Conservation (phyloP, 2,888 invertebrate genomes). For the Lasioglossum lativentre region DNA sequence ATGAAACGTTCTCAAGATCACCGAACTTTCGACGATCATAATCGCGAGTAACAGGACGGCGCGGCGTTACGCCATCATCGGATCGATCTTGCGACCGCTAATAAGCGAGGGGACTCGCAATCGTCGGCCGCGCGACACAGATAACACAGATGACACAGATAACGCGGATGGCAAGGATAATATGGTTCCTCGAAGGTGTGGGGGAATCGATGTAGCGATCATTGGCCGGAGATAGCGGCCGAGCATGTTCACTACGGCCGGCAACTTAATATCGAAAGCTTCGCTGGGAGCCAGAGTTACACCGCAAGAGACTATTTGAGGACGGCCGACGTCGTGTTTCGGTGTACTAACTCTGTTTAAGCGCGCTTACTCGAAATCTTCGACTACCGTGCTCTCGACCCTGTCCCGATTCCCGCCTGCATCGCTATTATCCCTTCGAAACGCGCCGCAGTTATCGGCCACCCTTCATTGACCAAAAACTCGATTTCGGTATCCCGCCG, state of each 20-base stretch:
- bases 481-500: neutral
- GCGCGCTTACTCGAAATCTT: constrained; percentile 45
- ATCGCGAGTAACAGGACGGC: neutral
- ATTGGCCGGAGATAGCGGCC: constrained; percentile 19
- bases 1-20: neutral
- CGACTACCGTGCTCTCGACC: neutral
- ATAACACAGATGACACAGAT: neutral
- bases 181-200: neutral
- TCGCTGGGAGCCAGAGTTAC: constrained; percentile 13
- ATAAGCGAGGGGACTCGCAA: constrained; percentile 41
- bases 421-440: constrained; percentile 11
- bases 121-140: neutral
- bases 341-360: constrained; percentile 23
- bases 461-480: neutral
- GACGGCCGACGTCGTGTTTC: constrained; percentile 26
- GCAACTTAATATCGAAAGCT: constrained; percentile 54
- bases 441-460: neutral
- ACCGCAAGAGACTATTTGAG: constrained; percentile 33
- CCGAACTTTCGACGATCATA: neutral
- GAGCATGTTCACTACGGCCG: constrained; percentile 25
- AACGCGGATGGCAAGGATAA: neutral
- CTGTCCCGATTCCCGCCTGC: constrained; percentile 17
- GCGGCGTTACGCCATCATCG: neutral
- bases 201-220: constrained; percentile 30
- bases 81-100: neutral